A percentile compares a stretch with the other conserved stretches of the same genome.
These are phyloP conservation scores for Ursus arctos DNA, from an alignment of 2,113 vertebrate species.

Conservation along the genomic window DNA sequence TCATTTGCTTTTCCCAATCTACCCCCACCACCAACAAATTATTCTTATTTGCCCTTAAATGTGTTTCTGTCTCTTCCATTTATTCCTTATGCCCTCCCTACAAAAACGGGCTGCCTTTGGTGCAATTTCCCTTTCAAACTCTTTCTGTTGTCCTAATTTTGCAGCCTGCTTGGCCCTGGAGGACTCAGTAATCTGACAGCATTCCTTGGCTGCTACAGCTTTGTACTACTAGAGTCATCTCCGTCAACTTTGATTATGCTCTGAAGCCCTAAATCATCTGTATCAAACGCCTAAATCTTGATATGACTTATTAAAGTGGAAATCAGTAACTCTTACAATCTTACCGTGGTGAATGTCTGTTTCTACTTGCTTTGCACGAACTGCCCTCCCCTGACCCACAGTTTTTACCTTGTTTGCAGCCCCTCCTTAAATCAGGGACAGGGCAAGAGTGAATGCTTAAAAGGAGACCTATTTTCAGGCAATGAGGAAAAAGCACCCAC, in stretches of 20 bases:
- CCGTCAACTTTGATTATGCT: not conserved
- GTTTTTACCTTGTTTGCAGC: not conserved
- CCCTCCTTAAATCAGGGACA: not conserved
- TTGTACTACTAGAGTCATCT: not conserved
- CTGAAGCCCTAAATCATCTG: not conserved
- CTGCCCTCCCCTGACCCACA: not conserved
- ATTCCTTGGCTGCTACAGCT: not conserved
- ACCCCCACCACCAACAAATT: conserved; percentile 36
- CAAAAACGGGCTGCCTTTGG: not conserved
- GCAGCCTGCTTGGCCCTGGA: not conserved
- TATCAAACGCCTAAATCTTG: not conserved
- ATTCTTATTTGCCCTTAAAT: conserved; percentile 55
- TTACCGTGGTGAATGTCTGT: not conserved
- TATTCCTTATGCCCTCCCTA: not conserved
- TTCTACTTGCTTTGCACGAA: not conserved
- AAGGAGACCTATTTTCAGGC: not conserved
- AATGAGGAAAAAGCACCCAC: not conserved
- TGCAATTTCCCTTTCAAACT: not conserved
- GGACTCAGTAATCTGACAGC: not conserved
- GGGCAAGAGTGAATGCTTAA: not conserved
- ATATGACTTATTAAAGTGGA: not conserved
- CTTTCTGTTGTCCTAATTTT: not conserved
- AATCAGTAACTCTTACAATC: not conserved
- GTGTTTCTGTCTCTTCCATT: not conserved
- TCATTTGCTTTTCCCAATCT: conserved; percentile 54